Conservation (phyloP, 2,888 invertebrate species). For the Agriopis leucophaearia region DNA sequence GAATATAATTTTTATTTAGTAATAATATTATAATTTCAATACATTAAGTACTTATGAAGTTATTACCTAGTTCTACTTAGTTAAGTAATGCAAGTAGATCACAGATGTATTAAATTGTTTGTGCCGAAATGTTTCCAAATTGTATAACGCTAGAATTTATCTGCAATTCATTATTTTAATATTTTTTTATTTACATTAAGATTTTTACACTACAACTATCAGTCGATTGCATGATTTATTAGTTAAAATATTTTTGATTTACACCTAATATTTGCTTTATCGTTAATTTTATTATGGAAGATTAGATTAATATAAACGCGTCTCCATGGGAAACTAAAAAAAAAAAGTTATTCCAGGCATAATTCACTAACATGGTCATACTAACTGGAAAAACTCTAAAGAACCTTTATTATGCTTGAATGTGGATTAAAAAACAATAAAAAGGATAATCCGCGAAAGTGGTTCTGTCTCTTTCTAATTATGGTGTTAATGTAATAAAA, state of each 20-base stretch:
- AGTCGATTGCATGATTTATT: conserved; percentile 74
- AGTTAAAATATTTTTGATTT: conserved; percentile 56
- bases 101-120: conserved; percentile 70
- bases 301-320: too few relatives aligned
- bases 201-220: conserved; percentile 75
- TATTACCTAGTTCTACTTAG: conserved; percentile 14
- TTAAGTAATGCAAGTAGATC: conserved; percentile 63
- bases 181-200: conserved; percentile 56
- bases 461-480: too few relatives aligned
- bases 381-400: too few relatives aligned
- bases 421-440: too few relatives aligned
- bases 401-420: too few relatives aligned
- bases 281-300: conserved; percentile 3
- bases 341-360: too few relatives aligned
- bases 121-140: conserved; percentile 61
- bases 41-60: conserved; percentile 27
- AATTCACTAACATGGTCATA: too few relatives aligned
- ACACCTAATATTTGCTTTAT: conserved; percentile 32
- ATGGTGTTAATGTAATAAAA: too few relatives aligned
- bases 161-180: conserved; percentile 18
- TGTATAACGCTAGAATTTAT: conserved; percentile 28
- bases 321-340: too few relatives aligned
- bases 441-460: too few relatives aligned
- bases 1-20: conserved; percentile 11
- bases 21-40: conserved; percentile 10